Evolutionary conservation across 1,140 invertebrate genomes (phyloP).

Genomic region (Aphelinus atriplicis): DNA sequence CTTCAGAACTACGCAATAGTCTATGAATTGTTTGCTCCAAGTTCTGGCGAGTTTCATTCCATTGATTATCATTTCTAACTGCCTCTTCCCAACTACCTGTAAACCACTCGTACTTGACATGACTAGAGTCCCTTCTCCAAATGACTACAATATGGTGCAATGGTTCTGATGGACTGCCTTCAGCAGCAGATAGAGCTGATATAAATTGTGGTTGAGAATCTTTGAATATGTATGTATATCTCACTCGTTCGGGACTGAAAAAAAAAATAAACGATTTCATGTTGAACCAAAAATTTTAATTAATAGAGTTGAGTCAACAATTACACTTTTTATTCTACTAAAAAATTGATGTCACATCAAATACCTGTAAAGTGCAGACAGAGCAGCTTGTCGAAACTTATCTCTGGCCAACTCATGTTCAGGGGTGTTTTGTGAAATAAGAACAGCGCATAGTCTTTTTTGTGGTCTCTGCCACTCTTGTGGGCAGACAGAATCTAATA

Average conservation of each 20-base stretch:
- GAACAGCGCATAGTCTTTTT: constrained; percentile 88
- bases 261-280: constrained; percentile 23
- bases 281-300: not conserved
- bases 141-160: constrained; percentile 84
- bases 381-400: constrained; percentile 76
- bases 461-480: constrained; percentile 81
- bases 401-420: constrained; percentile 71
- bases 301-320: not conserved
- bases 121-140: constrained; percentile 85
- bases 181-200: constrained; percentile 75
- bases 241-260: constrained; percentile 74
- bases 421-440: constrained; percentile 79
- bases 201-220: constrained; percentile 86
- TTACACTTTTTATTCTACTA: not conserved
- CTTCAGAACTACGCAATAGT: constrained; percentile 77
- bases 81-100: constrained; percentile 59
- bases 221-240: constrained; percentile 88
- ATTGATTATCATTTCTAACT: constrained; percentile 64
- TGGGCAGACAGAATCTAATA: constrained; percentile 85
- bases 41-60: constrained; percentile 78
- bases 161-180: constrained; percentile 70
- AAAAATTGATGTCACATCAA: constrained; percentile 6
- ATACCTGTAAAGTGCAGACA: constrained; percentile 68
- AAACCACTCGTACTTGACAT: constrained; percentile 91
- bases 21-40: constrained; percentile 79